Conservation (phyloP, 2,797 vertebrate genomes). For the Gymnothorax javanicus region DNA sequence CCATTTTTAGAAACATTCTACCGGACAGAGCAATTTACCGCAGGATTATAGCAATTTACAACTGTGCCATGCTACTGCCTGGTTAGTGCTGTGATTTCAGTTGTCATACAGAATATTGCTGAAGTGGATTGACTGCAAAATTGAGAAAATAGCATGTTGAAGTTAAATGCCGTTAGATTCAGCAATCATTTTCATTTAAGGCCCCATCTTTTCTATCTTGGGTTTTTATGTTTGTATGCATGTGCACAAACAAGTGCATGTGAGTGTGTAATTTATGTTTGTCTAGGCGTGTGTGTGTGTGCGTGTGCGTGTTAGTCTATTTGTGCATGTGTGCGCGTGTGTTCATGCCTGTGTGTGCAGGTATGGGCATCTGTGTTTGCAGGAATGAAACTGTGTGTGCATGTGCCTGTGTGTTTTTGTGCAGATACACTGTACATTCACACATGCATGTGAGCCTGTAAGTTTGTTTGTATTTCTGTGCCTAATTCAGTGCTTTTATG, state of each 20-base stretch:
- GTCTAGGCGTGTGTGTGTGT: not conserved
- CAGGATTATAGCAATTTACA: slow-evolving; percentile 12
- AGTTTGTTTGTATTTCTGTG: no score
- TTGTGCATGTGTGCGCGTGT: not conserved
- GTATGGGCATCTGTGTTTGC: no score
- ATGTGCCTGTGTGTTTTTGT: no score
- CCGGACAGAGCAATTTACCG: slow-evolving; percentile 1
- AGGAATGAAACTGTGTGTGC: no score
- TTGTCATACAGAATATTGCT: not conserved
- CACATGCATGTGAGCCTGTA: no score
- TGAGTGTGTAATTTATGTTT: not conserved
- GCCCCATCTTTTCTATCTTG: not conserved
- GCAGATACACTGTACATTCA: no score
- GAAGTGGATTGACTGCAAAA: slow-evolving; percentile 7
- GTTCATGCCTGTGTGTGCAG: not conserved
- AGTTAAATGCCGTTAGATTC: not conserved
- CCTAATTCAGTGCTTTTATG: no score
- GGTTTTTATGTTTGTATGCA: not conserved
- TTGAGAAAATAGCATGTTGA: not conserved
- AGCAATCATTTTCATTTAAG: not conserved
- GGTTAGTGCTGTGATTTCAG: not conserved
- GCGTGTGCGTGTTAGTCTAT: not conserved
- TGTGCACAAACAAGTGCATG: not conserved
- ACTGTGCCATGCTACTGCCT: not conserved
- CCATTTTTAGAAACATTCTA: slow-evolving; percentile 8